Evolutionary conservation across 2,113 vertebrate species (phyloP), one percentile per base, ranked within the genome.

Genomic region (Saguinus midas): DNA sequence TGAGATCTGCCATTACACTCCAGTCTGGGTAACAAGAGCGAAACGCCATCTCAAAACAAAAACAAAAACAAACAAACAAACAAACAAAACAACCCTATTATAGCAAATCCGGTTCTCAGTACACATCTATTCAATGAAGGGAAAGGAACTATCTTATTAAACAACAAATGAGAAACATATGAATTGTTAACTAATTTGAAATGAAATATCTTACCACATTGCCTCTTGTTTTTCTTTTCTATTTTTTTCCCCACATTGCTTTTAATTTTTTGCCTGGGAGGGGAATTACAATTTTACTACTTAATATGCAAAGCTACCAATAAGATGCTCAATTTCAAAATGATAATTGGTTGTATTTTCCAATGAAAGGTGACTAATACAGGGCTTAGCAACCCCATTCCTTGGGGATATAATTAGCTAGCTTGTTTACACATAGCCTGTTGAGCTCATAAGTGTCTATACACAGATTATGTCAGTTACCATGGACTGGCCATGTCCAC

Each of bases 381-480:
- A 83, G 55, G 50, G 48, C 14, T 97, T 90, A 76, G 57, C n/a
- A 92, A 32, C 11, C 84, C 78, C 32, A 32, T 21, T 97, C 93
- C 94, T 89, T 85, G 78, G 93, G 82, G 80, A 93, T 87, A 23
- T 81, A 90, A 97, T 91, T 95, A 98, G 66, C 12, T 5, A 70
- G 57, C 87, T 68, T 97, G 97, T 96, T 55, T 98, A 73, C 91
- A 5, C 0, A 1, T 70, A 90, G 52, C 83, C 17, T 87, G 70
- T 90, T 96, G 43, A 13, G 3, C 37, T 96, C 91, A 27, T 90
- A 96, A 97, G 27, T 83, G 70, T 88, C 55, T 40, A 3, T 70
- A 70, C 8, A 37, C 66, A 94, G 97, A 96, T 97, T 92, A 58
- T 70, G 3, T 91, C 32, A 50, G 85, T 97, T 97, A 94, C 83